A percentile compares a stretch with the other conserved stretches of the same genome.
These are phyloP conservation scores for Chaetorhynchus papuensis DNA, from an alignment of 2,113 vertebrate species.

Conservation along the genomic window DNA sequence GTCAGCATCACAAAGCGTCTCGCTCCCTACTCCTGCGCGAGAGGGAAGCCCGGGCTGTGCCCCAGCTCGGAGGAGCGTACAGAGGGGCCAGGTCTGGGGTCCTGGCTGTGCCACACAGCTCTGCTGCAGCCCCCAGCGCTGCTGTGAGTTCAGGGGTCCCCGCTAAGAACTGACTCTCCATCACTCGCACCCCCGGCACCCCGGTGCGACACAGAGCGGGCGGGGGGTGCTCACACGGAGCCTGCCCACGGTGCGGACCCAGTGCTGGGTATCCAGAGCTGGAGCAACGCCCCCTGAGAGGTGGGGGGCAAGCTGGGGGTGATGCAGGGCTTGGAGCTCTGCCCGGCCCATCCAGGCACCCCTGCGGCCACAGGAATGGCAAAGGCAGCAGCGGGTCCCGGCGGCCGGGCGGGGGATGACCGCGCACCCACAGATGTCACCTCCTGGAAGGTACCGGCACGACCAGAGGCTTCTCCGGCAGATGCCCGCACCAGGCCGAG, in stretches of 20 bases:
- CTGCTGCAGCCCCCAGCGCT: not conserved
- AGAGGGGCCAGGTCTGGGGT: not conserved
- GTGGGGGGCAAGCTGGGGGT: accelerated
- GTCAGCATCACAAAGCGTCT: not conserved
- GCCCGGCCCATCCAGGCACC: not conserved
- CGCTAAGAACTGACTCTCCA: accelerated
- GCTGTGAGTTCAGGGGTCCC: accelerated
- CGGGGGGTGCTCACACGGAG: not conserved
- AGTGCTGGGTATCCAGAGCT: accelerated
- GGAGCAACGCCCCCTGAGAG: not conserved
- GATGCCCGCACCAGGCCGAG: not conserved
- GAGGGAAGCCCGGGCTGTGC: not conserved
- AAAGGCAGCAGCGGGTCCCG: accelerated
- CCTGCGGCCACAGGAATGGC: accelerated
- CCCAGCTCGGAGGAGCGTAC: not conserved
- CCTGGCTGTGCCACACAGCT: not conserved
- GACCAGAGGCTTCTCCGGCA: not conserved
- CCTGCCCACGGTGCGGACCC: not conserved
- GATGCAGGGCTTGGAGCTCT: not conserved
- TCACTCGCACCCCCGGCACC: accelerated
- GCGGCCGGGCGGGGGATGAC: not conserved
- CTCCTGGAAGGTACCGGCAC: accelerated
- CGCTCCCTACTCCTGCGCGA: accelerated
- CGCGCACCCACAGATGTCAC: not conserved
- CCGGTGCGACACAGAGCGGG: accelerated